Evolutionary conservation across 2,113 vertebrate species (phyloP).

Genomic region (Butorides virescens): DNA sequence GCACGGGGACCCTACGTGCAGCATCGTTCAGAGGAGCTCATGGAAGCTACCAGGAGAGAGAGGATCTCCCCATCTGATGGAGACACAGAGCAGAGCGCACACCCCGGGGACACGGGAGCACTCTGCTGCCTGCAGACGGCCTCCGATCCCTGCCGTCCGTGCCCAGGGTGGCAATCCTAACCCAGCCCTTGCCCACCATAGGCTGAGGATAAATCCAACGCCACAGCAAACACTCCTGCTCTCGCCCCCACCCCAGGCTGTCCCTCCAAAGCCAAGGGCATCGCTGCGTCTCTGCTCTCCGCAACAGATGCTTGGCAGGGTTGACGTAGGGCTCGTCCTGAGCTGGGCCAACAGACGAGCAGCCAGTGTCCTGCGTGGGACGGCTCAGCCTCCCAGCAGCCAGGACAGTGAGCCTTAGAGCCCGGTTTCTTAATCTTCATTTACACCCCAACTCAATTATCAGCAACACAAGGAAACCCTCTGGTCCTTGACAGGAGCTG

Average conservation of each 20-base stretch:
- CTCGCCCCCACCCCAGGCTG: no score
- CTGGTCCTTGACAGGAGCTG: background rate
- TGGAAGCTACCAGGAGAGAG: background rate
- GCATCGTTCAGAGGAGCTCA: background rate
- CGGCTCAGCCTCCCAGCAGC: background rate
- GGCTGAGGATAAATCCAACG: background rate
- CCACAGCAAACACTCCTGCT: rapidly evolving
- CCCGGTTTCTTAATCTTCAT: background rate
- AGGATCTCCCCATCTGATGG: background rate
- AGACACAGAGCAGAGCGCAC: background rate
- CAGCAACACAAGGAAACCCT: background rate
- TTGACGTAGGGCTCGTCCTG: background rate
- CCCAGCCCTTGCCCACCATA: background rate
- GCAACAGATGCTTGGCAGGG: background rate
- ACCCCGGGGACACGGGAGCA: rapidly evolving
- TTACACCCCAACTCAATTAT: background rate
- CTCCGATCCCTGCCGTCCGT: rapidly evolving
- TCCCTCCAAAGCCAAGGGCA: background rate
- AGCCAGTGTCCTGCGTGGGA: background rate
- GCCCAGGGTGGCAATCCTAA: background rate
- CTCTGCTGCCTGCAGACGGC: background rate
- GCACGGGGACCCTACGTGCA: rapidly evolving
- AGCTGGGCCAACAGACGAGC: background rate
- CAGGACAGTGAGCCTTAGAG: background rate
- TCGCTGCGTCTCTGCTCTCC: background rate